A percentile compares a stretch with the other conserved stretches of the same genome.
These are phyloP conservation scores for Pomacea maculata DNA, from an alignment of 1,140 invertebrate species.

Conservation along the genomic window DNA sequence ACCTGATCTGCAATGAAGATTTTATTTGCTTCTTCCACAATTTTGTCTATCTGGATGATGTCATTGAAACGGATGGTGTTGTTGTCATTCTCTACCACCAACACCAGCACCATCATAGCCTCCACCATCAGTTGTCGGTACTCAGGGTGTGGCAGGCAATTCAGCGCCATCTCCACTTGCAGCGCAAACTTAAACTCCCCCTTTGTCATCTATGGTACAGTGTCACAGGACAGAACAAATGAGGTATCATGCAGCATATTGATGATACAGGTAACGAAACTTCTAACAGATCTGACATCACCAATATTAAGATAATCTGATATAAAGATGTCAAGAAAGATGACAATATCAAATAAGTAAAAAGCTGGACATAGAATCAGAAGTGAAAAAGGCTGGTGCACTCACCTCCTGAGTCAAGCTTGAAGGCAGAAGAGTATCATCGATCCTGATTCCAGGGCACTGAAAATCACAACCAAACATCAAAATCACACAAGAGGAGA, in stretches of 20 bases:
- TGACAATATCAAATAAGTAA: too few relatives aligned
- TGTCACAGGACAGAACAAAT: too few relatives aligned
- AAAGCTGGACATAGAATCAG: too few relatives aligned
- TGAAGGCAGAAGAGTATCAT: slow-evolving; percentile 84
- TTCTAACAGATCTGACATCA: too few relatives aligned
- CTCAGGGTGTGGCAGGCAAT: slow-evolving; percentile 96
- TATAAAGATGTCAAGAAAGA: too few relatives aligned
- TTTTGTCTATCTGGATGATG: slow-evolving; percentile 85
- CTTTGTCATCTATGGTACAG: slow-evolving; percentile 82
- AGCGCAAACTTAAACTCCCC: slow-evolving; percentile 98
- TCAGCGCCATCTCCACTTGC: slow-evolving; percentile 96
- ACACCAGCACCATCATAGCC: slow-evolving; percentile 93
- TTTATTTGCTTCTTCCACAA: slow-evolving; percentile 93
- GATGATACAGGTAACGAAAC: too few relatives aligned
- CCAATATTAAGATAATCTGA: too few relatives aligned
- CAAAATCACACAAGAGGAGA: slow-evolving; percentile 12
- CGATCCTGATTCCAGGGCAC: slow-evolving; percentile 65
- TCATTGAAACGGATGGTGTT: slow-evolving; percentile 78
- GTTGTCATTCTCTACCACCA: slow-evolving; percentile 75
- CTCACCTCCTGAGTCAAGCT: slow-evolving; percentile 86
- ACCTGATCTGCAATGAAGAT: slow-evolving; percentile 97
- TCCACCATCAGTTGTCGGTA: slow-evolving; percentile 98
- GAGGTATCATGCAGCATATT: too few relatives aligned
- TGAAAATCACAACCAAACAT: slow-evolving; percentile 22
- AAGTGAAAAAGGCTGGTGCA: background rate